Percentiles rank a stretch among this genome's conserved stretches.
phyloP scores from a whole-genome alignment of 2,113 vertebrate genomes.

The Ageneiosus marmoratus region DNA sequence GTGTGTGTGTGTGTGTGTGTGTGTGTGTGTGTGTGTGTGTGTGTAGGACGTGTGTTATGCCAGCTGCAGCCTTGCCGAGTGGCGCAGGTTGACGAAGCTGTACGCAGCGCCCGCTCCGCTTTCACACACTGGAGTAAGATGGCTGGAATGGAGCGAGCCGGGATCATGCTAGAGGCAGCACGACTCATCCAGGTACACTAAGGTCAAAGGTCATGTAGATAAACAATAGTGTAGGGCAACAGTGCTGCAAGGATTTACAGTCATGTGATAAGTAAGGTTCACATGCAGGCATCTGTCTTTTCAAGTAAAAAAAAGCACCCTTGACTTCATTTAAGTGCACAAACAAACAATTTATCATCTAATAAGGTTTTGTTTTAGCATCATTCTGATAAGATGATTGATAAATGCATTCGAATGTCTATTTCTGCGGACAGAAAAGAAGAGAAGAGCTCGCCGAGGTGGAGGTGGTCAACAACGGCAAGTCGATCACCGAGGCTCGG shows the following conservation, averaged over 20 bases:
- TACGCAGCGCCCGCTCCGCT: slow-evolving; percentile 80
- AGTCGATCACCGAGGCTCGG: slow-evolving; percentile 88
- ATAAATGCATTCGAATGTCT: not conserved
- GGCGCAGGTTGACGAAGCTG: slow-evolving; percentile 82
- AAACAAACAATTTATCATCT: not conserved
- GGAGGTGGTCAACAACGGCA: slow-evolving; percentile 93
- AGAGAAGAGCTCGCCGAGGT: slow-evolving; percentile 84
- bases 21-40: not conserved
- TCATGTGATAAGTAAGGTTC: not conserved
- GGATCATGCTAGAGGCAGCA: slow-evolving; percentile 87
- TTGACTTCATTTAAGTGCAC: not conserved
- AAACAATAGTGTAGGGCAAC: not conserved
- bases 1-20: too few relatives aligned
- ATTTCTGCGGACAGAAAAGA: slow-evolving; percentile 66
- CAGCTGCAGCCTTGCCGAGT: slow-evolving; percentile 81
- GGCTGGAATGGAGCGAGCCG: slow-evolving; percentile 90
- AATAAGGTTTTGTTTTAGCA: not conserved
- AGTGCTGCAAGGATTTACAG: not conserved
- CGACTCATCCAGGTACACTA: slow-evolving; percentile 84
- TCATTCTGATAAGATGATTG: not conserved
- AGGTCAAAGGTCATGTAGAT: not conserved
- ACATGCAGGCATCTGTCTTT: not conserved
- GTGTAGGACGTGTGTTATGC: slow-evolving; percentile 83
- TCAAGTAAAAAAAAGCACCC: not conserved
- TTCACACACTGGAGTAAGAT: slow-evolving; percentile 85